phyloP scores from a whole-genome alignment of 2,797 vertebrate species.

The Masticophis lateralis region DNA sequence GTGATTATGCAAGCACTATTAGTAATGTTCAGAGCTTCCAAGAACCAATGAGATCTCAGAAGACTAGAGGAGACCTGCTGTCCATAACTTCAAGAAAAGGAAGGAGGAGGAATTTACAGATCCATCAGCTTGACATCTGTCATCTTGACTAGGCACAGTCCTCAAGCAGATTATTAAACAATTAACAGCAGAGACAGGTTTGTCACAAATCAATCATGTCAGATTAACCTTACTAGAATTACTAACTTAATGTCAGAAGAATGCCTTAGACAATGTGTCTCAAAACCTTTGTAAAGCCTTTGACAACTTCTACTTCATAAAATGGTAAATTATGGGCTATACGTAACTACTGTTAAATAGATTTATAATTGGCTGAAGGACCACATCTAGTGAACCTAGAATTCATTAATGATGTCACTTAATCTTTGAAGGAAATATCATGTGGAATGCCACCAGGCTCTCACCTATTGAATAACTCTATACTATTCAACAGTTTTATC shows the following conservation, averaged over 20 bases:
- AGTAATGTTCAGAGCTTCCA: neutral
- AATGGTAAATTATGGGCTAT: neutral
- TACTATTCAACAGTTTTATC: neutral
- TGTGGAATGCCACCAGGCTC: neutral
- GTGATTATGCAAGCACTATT: neutral
- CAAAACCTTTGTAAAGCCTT: neutral
- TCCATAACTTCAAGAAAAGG: neutral
- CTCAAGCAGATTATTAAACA: neutral
- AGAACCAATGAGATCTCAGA: neutral
- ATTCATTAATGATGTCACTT: neutral
- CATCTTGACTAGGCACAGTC: neutral
- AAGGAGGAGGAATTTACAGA: neutral
- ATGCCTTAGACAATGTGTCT: neutral
- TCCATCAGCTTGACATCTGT: neutral
- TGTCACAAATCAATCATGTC: neutral
- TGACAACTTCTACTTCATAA: neutral
- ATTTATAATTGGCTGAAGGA: neutral
- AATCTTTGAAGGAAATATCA: neutral
- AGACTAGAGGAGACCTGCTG: neutral
- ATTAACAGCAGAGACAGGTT: neutral
- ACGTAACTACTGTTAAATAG: neutral
- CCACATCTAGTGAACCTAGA: neutral
- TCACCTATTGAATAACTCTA: neutral
- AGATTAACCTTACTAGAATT: neutral
- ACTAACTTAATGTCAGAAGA: neutral